Base-by-base conservation (phyloP, 2,888 invertebrate species). In the Pemphredon lugubris region DNA sequence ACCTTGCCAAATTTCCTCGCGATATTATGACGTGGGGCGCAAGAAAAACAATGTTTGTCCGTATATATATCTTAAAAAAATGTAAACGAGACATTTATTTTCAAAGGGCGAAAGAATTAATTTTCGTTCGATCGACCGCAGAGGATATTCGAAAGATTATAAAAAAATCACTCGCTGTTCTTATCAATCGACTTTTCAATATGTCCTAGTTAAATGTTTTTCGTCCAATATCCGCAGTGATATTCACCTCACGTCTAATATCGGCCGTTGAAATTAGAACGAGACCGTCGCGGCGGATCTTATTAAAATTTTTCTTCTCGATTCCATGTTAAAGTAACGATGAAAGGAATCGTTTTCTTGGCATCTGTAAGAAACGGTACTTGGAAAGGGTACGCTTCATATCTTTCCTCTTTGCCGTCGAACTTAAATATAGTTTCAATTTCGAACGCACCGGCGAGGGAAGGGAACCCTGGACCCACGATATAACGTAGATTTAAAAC, bases 361-460 rank as follows among this genome's bases (percentile, higher is more conserved):
- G 44, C 57, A 55, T 50, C 23, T 44, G 34, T 60, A 37, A 66
- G 60, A 55, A 50, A 67, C 61, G 61, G 63, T 48, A 44, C 60
- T 53, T 44, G n/a, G 47, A 26, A 54, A 42, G 50, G 34, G 51
- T 54, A 65, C 26, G 47, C 50, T 63, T 63, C 47, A 70, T 50
- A 61, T 40, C 45, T 20, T 44, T 59, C 37, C 45, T 40, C 42
- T 45, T 75, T 54, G 57, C 47, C 74, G 73, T 68, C 61, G 77
- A 74, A 77, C 76, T 76, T 79, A 78, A 79, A 59, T 81, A 82
- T 80, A 81, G 82, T 81, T 75, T 68, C 76, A 77, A 82, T 83
- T 83, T 83, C 81, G 77, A 81, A 83, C 83, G 79, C 83, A 79
- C 82, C 81, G 80, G 73, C 76, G 73, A 70, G 72, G 75, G 73